Evolutionary conservation across 2,888 invertebrate species (phyloP), one percentile per base, ranked within the genome.

Genomic region (Netelia virgata): DNA sequence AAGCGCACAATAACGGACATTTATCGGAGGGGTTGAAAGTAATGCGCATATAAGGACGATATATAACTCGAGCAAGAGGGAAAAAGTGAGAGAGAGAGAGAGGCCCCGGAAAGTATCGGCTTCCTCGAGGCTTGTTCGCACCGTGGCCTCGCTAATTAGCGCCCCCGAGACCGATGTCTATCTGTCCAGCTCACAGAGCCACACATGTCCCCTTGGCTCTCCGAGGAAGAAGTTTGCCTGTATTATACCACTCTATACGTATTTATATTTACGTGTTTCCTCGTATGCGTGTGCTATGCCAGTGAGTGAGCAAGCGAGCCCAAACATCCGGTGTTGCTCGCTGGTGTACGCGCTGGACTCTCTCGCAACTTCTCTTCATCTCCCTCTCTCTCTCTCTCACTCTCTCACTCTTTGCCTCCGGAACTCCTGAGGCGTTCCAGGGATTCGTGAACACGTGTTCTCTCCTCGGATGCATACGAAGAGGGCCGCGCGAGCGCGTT

Each of bases 61-160:
- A 70, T 63, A 82, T 73, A 70, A 82, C 36, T 53, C 50, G 50
- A 69, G 41, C 36, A 55, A 47, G 59, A 28, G 63, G 20, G 73
- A 73, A 64, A n/a, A n/a, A n/a, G n/a, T n/a, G n/a, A 76, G 78
- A 68, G 73, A 81, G 77, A 82, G 78, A 77, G 82, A 80, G 83
- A 80, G 86, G 79, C 75, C 70, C 81, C 28, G 76, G 73, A 83
- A 83, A 74, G 72, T 84, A 84, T 78, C 81, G 83, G 81, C 83
- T 78, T 81, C 82, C 87, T 86, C 78, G 83, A 55, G 86, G 89
- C 90, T 90, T 90, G 91, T 92, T 92, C 91, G 91, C 91, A 89
- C 91, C 91, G 89, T 88, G 88, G 87, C 89, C 84, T 88, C 88
- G 87, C 91, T 92, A 93, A 93, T 92, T 92, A 92, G 91, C 84